Evolutionary conservation across 2,888 invertebrate genomes (phyloP).

Genomic region (Salticus scenicus): DNA sequence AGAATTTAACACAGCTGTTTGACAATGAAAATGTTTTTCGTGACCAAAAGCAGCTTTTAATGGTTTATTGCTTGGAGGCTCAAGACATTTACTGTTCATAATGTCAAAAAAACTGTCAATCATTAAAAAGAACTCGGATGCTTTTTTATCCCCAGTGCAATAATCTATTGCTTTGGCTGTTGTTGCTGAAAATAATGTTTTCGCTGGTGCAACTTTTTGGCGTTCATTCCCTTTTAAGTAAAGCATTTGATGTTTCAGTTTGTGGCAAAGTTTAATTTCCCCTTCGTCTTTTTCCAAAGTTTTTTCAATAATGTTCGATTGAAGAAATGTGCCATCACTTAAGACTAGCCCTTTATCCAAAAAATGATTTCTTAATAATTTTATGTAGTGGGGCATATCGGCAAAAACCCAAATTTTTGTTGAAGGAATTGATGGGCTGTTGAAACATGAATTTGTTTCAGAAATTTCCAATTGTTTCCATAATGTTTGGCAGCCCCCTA

Average conservation of each 20-base stretch:
- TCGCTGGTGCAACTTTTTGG: slow-evolving; percentile 8
- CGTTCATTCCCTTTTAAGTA: background rate
- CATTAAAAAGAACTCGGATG: background rate
- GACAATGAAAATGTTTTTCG: background rate
- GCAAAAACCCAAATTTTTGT: background rate
- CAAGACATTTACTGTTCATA: background rate
- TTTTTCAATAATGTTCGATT: background rate
- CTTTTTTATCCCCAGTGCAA: slow-evolving; percentile 2
- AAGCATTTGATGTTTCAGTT: background rate
- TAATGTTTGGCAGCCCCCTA: background rate
- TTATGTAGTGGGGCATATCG: background rate
- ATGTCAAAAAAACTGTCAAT: slow-evolving; percentile 3
- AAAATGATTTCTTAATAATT: slow-evolving; percentile 10
- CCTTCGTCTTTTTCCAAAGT: background rate
- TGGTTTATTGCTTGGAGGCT: slow-evolving; percentile 6
- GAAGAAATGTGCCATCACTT: too few species aligned
- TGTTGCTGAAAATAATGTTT: slow-evolving; percentile 10
- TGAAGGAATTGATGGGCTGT: background rate
- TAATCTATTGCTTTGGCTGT: background rate
- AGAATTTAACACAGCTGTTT: background rate
- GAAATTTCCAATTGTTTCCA: background rate
- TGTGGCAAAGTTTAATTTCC: slow-evolving; percentile 10
- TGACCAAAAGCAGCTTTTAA: slow-evolving; percentile 1
- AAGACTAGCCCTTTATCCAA: background rate
- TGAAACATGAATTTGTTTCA: background rate